Evolutionary conservation across 2,797 vertebrate genomes (phyloP).

Genomic region (Pyrocephalus nanus): DNA sequence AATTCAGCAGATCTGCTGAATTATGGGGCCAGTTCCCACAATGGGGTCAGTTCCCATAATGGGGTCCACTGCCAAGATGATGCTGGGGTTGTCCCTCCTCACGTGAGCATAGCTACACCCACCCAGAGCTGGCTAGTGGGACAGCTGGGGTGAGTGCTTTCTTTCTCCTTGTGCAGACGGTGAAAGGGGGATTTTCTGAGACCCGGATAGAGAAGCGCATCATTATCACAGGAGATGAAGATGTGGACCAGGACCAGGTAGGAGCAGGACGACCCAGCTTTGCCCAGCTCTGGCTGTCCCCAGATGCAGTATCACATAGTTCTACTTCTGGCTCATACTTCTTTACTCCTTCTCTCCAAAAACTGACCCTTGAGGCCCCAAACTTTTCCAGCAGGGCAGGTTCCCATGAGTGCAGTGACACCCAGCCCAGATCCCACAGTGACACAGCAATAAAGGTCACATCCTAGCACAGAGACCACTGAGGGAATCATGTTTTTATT

Average conservation of each 20-base stretch:
- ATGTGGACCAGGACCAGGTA: slow-evolving; percentile 98
- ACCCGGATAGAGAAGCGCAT: slow-evolving; percentile 99
- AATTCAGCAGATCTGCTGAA: background rate
- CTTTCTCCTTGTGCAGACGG: slow-evolving; percentile 81
- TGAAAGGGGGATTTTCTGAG: slow-evolving; percentile 98
- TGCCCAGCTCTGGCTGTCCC: background rate
- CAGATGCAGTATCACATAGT: background rate
- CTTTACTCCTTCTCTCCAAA: background rate
- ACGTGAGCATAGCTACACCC: rapidly evolving
- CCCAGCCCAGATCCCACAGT: background rate
- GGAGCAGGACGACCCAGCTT: background rate
- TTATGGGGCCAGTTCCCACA: too few relatives aligned
- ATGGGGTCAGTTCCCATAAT: too few relatives aligned
- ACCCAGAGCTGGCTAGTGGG: background rate
- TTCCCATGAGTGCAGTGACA: background rate
- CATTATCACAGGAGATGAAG: slow-evolving; percentile 97
- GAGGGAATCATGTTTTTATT: background rate
- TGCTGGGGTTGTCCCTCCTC: background rate
- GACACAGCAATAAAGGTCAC: background rate
- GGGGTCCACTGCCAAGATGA: background rate
- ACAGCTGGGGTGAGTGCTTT: background rate
- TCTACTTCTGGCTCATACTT: background rate
- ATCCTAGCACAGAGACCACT: background rate
- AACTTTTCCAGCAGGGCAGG: background rate
- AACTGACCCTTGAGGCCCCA: background rate